Evolutionary conservation across 2,888 invertebrate species (phyloP).

Genomic region (Synergus gifuensis): DNA sequence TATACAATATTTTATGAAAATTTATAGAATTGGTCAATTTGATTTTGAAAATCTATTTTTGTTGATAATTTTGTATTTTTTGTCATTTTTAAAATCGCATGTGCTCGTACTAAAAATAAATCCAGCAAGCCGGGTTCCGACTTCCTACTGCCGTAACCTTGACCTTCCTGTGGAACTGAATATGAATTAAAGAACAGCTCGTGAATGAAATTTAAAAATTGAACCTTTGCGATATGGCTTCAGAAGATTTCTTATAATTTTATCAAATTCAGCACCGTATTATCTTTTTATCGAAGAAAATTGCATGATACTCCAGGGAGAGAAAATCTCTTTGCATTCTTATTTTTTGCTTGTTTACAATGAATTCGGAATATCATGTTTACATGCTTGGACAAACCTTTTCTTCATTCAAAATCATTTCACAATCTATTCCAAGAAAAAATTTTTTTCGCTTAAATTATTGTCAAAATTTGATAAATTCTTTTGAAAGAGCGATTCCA

Average conservation of each 20-base stretch:
- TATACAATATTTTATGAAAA: neutral
- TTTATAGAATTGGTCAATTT: neutral
- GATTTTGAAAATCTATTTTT: neutral
- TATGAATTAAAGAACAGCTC: conserved; percentile 40
- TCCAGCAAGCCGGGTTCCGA: conserved; percentile 19
- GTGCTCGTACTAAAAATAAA: conserved; percentile 13
- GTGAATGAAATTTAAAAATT: conserved; percentile 41
- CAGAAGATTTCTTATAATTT: neutral
- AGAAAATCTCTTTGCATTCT: neutral
- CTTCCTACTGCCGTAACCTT: conserved; percentile 33
- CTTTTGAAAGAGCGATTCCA: neutral
- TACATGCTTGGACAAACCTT: neutral
- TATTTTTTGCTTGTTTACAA: neutral
- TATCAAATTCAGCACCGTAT: neutral
- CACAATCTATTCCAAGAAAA: neutral
- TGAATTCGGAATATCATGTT: neutral
- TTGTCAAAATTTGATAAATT: neutral
- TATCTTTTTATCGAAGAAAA: neutral
- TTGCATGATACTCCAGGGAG: neutral
- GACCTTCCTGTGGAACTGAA: conserved; percentile 2
- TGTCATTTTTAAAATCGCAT: neutral
- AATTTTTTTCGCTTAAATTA: neutral
- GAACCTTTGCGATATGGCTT: conserved; percentile 2
- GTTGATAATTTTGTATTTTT: neutral
- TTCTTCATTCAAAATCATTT: neutral